Percentiles rank a stretch among this genome's conserved stretches.
Conservation (phyloP, 2,797 vertebrate species). For the Syndactyla subalaris region DNA sequence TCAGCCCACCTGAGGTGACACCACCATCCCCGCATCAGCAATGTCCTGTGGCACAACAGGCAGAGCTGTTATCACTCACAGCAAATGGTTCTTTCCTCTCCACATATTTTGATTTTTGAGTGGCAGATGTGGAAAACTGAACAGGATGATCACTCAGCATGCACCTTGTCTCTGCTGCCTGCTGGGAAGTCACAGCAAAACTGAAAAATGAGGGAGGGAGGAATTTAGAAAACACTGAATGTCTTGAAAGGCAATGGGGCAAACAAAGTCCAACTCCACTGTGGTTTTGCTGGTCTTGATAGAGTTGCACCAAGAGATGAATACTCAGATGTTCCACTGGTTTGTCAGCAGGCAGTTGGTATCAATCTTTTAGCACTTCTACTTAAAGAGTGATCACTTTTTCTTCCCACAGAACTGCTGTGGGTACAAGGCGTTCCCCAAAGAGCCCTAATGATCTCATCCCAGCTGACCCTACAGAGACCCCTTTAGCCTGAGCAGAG, state of each 20-base stretch:
- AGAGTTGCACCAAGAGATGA: neutral
- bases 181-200: slow-evolving; percentile 18
- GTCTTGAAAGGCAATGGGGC: neutral
- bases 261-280: neutral
- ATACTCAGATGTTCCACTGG: slow-evolving; percentile 46
- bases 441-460: slow-evolving; percentile 29
- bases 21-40: fast-evolving
- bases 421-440: slow-evolving; percentile 26
- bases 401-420: neutral
- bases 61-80: neutral
- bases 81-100: neutral
- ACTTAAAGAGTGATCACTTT: neutral
- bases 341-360: slow-evolving; percentile 49
- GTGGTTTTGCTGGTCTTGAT: slow-evolving; percentile 11
- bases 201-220: slow-evolving; percentile 21
- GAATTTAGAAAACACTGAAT: neutral
- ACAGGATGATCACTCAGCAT: slow-evolving; percentile 30
- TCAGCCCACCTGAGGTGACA: fast-evolving
- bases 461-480: neutral
- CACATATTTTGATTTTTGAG: neutral
- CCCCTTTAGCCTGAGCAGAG: neutral
- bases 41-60: fast-evolving
- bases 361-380: slow-evolving; percentile 41
- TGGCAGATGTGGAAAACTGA: slow-evolving; percentile 19
- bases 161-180: slow-evolving; percentile 28